Evolutionary conservation across 2,113 vertebrate genomes (phyloP).

Genomic region (Cochlearius cochlearius): DNA sequence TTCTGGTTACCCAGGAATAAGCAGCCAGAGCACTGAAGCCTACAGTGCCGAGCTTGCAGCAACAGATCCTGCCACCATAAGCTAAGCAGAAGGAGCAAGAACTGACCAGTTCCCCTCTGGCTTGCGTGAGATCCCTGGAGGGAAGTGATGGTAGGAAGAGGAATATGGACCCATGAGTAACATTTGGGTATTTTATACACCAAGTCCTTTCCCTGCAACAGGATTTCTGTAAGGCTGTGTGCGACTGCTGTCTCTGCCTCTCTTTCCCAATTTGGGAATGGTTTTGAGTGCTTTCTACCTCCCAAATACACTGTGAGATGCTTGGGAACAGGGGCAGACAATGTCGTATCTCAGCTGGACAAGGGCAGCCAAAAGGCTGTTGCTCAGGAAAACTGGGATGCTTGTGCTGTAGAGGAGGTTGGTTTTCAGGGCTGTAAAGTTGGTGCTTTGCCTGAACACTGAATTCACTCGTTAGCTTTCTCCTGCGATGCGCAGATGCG

Average conservation of each 20-base stretch:
- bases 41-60: not conserved
- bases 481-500: fast-evolving
- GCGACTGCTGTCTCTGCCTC: not conserved
- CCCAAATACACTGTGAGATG: not conserved
- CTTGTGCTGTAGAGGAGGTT: not conserved
- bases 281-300: not conserved
- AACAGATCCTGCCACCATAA: not conserved
- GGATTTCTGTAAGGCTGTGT: not conserved
- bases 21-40: not conserved
- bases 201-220: not conserved
- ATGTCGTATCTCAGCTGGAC: not conserved
- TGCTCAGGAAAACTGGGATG: not conserved
- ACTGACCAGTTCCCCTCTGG: not conserved
- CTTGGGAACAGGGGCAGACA: not conserved
- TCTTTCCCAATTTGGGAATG: not conserved
- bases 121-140: not conserved
- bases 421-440: not conserved
- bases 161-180: not conserved
- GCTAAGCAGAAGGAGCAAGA: not conserved
- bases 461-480: not conserved
- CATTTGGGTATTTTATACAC: not conserved
- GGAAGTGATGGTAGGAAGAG: not conserved
- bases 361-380: not conserved
- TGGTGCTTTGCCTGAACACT: not conserved
- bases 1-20: not conserved